Evolutionary conservation across 2,888 invertebrate genomes (phyloP).

Genomic region (Dicyrtoma fusca): DNA sequence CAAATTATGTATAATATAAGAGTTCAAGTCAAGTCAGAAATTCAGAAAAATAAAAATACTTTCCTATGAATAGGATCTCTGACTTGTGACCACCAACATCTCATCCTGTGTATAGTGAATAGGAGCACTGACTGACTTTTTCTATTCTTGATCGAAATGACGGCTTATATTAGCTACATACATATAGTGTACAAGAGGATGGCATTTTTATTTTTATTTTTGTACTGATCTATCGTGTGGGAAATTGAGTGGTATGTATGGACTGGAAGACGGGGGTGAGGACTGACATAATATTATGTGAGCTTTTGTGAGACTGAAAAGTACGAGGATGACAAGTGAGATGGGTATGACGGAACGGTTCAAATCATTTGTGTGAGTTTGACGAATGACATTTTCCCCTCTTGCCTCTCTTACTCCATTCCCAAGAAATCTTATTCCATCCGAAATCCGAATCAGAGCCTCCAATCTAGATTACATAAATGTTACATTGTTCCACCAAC

Average conservation of each 20-base stretch:
- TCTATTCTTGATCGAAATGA: no score
- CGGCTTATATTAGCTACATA: no score
- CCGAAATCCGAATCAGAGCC: background rate
- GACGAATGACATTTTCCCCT: slow-evolving; percentile 25
- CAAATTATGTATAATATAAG: background rate
- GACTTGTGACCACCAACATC: no score
- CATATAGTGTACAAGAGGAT: no score
- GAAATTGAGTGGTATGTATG: background rate
- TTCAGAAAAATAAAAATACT: no score
- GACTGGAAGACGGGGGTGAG: no score
- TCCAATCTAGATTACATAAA: background rate
- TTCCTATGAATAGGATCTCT: no score
- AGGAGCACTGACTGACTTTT: no score
- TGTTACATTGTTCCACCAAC: background rate
- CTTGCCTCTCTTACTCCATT: slow-evolving; percentile 19
- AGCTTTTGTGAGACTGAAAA: background rate
- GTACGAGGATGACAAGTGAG: background rate
- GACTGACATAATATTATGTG: no score
- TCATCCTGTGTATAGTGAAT: no score
- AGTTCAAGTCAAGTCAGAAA: background rate
- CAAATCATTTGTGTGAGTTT: slow-evolving; percentile 23
- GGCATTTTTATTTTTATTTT: background rate
- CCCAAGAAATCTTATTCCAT: background rate
- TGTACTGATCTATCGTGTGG: background rate
- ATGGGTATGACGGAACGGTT: slow-evolving; percentile 22